These are phyloP conservation scores for Schizothorax lantsangensis DNA, from an alignment of 2,797 vertebrate genomes.

Conservation along the genomic window DNA sequence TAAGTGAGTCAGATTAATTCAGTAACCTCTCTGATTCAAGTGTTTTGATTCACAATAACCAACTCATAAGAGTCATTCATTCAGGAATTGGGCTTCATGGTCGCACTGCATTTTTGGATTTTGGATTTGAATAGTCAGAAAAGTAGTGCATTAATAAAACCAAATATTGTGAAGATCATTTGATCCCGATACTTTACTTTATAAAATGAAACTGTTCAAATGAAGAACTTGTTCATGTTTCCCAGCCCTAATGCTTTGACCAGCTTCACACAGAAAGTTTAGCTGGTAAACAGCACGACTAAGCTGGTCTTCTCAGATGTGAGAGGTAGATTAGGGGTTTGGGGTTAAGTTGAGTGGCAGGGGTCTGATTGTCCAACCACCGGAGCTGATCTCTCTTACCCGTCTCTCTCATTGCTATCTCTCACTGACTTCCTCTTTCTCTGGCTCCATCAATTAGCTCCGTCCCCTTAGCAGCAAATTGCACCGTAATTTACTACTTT, in stretches of 20 bases:
- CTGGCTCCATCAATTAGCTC: slow-evolving; percentile 30
- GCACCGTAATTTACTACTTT: slow-evolving; percentile 22
- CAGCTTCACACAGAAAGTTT: background rate
- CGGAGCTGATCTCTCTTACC: background rate
- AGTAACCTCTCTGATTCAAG: background rate
- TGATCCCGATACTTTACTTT: background rate
- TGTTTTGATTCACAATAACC: background rate
- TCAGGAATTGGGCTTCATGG: background rate
- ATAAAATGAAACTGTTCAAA: background rate
- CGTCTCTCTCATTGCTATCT: background rate
- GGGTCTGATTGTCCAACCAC: slow-evolving; percentile 14
- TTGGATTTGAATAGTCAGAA: background rate
- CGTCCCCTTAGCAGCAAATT: slow-evolving; percentile 19
- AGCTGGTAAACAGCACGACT: background rate
- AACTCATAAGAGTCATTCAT: background rate
- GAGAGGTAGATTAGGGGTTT: background rate
- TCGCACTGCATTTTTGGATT: background rate
- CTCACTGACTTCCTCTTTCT: background rate
- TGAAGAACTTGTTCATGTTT: no score
- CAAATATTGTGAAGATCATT: background rate
- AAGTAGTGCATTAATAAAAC: background rate
- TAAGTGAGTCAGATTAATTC: background rate
- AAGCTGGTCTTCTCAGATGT: slow-evolving; percentile 6
- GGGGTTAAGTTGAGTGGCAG: background rate
- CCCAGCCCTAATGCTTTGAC: background rate